Evolutionary conservation across 2,113 vertebrate species (phyloP).

Genomic region (Psettodes erumei): DNA sequence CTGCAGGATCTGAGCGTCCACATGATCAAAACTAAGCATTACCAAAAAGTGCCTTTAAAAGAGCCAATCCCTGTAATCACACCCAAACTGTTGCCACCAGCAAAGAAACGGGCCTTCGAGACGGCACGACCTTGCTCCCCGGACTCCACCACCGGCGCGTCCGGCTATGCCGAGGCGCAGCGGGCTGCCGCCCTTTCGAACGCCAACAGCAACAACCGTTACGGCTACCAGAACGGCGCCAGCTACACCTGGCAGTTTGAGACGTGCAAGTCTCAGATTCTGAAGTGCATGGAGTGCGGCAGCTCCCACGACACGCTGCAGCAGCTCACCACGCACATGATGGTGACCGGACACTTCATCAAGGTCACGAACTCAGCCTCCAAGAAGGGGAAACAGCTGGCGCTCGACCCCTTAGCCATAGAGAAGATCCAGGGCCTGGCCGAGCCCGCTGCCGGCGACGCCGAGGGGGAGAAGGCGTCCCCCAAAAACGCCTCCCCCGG

Average conservation of each 20-base stretch:
- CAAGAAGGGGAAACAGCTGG: slow-evolving; percentile 97
- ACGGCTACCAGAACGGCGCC: slow-evolving; percentile 96
- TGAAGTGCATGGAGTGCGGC: slow-evolving; percentile 99
- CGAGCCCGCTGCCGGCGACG: slow-evolving; percentile 85
- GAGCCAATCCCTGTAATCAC: slow-evolving; percentile 96
- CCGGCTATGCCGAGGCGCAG: slow-evolving; percentile 88
- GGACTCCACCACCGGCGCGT: slow-evolving; percentile 91
- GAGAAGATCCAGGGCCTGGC: slow-evolving; percentile 95
- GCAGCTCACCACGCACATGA: slow-evolving; percentile 98
- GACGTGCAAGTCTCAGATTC: slow-evolving; percentile 98
- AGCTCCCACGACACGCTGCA: slow-evolving; percentile 97
- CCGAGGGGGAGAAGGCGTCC: slow-evolving; percentile 83
- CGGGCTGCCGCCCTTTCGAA: slow-evolving; percentile 81
- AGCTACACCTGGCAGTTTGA: slow-evolving; percentile 99
- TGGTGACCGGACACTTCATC: slow-evolving; percentile 99
- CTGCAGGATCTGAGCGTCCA: slow-evolving; percentile 98
- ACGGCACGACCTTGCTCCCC: slow-evolving; percentile 94
- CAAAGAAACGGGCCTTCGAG: slow-evolving; percentile 95
- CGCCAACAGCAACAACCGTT: slow-evolving; percentile 92
- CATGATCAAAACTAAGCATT: slow-evolving; percentile 99
- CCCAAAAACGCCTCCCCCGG: slow-evolving; percentile 82
- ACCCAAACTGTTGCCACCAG: slow-evolving; percentile 92
- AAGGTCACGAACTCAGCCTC: slow-evolving; percentile 98
- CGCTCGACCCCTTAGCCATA: slow-evolving; percentile 92
- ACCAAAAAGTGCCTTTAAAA: slow-evolving; percentile 99